Base-by-base conservation (phyloP, 2,888 invertebrate genomes). In the Drosophila barbarae region DNA sequence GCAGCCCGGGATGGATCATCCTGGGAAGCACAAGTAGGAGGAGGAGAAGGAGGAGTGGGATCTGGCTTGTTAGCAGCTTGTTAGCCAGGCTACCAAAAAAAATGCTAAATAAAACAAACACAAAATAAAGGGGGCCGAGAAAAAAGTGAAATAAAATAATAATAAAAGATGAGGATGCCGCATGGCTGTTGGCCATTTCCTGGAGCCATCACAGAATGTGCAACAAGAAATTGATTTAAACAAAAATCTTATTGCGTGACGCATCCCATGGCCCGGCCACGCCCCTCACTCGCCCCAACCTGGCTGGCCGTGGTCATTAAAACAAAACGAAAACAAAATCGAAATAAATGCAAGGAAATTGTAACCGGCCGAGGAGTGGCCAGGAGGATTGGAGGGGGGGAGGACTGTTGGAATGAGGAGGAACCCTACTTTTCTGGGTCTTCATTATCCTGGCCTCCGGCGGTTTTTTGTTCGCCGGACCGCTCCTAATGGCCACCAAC, bases 151-250 rank as follows among this genome's bases (percentile, higher is more conserved):
- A 69, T 61, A 59, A 50, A 56, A 47, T 58, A 65, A 47, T 69
- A 72, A 73, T 69, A 71, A 80, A 77, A 85, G 74, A 74, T 77
- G 74, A 76, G 75, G 39, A 63, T 69, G 75, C 59, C 76, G 79
- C 79, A 76, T 79, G 79, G 77, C 74, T 85, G 73, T 74, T 75
- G 75, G 75, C 76, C 81, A 83, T 85, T 79, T 85, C 86, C 85
- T 81, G 72, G 76, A 76, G 72, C 71, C 81, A 80, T 85, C 59
- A 81, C 77, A 77, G 76, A 59, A 56, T 58, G 60, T 9, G 35
- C 51, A 49, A 64, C 65, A 49, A 42, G 49, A 65, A 68, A 68
- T 68, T 68, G 59, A 68, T 68, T 68, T 69, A 63, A 69, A 55
- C 53, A 53, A 71, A 66, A 55, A 54, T 63, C 36, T 36, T 63